Evolutionary conservation across 2,113 vertebrate genomes (phyloP).

Genomic region (Rhynchopsitta pachyrhyncha): DNA sequence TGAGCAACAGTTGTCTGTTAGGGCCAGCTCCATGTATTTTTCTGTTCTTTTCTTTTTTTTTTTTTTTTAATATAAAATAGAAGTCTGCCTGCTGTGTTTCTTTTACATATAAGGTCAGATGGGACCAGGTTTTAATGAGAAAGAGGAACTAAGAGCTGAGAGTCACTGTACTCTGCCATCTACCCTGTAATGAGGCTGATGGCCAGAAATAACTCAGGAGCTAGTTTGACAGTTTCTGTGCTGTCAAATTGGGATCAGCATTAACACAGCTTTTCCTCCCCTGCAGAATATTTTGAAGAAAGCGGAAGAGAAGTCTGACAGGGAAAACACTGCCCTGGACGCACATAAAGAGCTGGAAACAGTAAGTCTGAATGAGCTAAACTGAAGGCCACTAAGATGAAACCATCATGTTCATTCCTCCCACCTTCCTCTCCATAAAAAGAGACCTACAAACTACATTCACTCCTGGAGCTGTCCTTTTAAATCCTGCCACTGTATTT

Average conservation of each 20-base stretch:
- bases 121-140: background rate
- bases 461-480: background rate
- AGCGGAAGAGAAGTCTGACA: conserved; percentile 88
- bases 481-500: background rate
- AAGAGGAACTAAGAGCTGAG: background rate
- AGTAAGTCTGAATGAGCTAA: conserved; percentile 71
- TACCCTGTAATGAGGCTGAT: background rate
- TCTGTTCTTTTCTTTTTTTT: background rate
- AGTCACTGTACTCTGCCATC: background rate
- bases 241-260: background rate
- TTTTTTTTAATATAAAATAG: background rate
- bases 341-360: conserved; percentile 91
- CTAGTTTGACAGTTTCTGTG: background rate
- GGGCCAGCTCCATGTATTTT: background rate
- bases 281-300: conserved; percentile 92
- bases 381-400: background rate
- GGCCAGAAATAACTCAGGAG: background rate
- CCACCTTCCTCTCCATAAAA: background rate
- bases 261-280: background rate
- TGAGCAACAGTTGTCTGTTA: background rate
- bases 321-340: conserved; percentile 85
- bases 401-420: background rate
- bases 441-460: background rate
- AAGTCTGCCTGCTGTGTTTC: background rate
- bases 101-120: background rate